phyloP scores from a whole-genome alignment of 1,140 invertebrate species.

The Halyomorpha halys region DNA sequence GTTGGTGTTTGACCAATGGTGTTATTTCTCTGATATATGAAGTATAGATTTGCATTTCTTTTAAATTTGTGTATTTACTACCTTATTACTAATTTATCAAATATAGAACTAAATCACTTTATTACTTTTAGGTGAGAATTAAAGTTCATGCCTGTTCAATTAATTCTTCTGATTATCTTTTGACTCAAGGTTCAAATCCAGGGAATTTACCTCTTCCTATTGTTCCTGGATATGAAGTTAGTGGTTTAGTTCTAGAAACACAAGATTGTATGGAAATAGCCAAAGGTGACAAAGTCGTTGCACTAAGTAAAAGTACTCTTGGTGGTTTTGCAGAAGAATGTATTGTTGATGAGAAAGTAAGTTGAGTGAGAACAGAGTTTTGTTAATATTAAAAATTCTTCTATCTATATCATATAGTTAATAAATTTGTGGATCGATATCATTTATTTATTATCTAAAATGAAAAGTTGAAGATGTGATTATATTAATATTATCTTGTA shows the following conservation, averaged over 20 bases:
- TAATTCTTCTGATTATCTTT: conserved; percentile 46
- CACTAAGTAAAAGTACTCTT: conserved; percentile 41
- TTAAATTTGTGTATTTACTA: no score
- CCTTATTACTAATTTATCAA: background rate
- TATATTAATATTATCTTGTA: no score
- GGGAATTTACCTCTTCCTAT: conserved; percentile 40
- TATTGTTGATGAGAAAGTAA: conserved; percentile 40
- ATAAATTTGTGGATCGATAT: no score
- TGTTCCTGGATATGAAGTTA: conserved; percentile 43
- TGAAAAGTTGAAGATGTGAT: no score
- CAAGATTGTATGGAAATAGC: conserved; percentile 20
- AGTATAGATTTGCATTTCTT: no score
- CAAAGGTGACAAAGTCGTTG: conserved; percentile 42
- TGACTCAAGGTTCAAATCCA: conserved; percentile 41
- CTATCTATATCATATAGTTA: no score
- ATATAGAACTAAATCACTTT: no score
- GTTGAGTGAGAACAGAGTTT: background rate
- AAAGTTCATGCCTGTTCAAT: conserved; percentile 46
- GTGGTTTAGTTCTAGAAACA: conserved; percentile 39
- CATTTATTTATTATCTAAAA: no score
- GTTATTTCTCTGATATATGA: no score
- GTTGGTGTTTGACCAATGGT: no score
- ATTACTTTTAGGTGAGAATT: conserved; percentile 42
- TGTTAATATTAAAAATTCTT: no score
- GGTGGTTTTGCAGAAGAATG: conserved; percentile 47